phyloP scores from a whole-genome alignment of 2,113 vertebrate species.

The Serilophus lunatus region DNA sequence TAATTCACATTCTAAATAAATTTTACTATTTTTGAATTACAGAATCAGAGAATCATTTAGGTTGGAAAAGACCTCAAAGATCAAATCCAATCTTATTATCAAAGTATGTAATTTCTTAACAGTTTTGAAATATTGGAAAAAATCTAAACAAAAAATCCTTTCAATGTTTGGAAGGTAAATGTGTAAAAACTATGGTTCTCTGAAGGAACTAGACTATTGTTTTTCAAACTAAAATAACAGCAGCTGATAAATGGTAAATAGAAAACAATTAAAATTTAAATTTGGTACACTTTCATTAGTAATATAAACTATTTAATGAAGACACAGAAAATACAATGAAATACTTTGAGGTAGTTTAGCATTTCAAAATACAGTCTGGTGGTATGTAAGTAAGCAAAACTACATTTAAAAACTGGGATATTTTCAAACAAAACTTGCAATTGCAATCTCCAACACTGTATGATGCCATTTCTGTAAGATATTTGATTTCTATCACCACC shows the following conservation, averaged over 20 bases:
- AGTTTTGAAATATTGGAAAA: neutral
- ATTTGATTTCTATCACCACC: neutral
- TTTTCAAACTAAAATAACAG: neutral
- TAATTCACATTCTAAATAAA: neutral
- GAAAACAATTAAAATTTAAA: neutral
- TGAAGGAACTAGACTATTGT: neutral
- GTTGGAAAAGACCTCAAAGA: neutral
- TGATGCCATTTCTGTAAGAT: neutral
- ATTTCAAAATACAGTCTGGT: neutral
- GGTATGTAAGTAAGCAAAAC: neutral
- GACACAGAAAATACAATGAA: neutral
- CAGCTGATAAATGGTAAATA: neutral
- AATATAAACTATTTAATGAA: neutral
- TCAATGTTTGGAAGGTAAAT: neutral
- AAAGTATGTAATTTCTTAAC: neutral
- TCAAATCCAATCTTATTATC: neutral
- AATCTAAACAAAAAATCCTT: neutral
- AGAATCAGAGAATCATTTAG: neutral
- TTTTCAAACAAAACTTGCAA: neutral
- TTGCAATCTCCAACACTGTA: neutral
- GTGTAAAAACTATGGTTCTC: neutral
- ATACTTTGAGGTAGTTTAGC: neutral
- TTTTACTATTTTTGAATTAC: neutral
- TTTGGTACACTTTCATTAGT: neutral
- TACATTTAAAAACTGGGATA: rapidly evolving